Evolutionary conservation across 2,888 invertebrate genomes (phyloP).

Genomic region (Cerastis rubricosa): DNA sequence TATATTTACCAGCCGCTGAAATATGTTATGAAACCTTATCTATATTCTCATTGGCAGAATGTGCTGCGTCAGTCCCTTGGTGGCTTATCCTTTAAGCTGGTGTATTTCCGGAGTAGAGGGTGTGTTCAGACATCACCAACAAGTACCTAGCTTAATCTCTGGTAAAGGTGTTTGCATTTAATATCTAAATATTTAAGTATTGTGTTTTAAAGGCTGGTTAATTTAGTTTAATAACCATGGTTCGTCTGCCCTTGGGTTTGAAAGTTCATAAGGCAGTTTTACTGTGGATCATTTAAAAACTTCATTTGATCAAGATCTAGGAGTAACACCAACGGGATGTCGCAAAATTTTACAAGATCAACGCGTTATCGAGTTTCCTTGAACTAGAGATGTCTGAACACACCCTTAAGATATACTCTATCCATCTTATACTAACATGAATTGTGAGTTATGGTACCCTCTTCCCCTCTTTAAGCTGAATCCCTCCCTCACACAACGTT

Average conservation of each 20-base stretch:
- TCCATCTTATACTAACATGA: conserved; percentile 15
- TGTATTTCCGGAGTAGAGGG: conserved; percentile 56
- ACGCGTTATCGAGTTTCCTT: conserved; percentile 3
- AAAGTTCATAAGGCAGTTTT: not conserved
- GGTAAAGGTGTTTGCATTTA: conserved; percentile 6
- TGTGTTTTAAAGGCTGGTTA: not conserved
- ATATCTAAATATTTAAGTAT: not conserved
- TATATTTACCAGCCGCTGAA: conserved; percentile 45
- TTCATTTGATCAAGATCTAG: not conserved
- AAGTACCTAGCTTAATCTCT: conserved; percentile 5
- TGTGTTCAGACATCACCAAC: conserved; percentile 37
- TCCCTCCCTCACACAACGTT: conserved; percentile 47
- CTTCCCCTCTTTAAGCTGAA: conserved; percentile 25
- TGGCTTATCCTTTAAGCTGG: conserved; percentile 62
- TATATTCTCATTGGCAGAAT: conserved; percentile 56
- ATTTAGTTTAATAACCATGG: not conserved
- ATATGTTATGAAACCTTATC: conserved; percentile 58
- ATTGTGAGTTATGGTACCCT: conserved; percentile 28
- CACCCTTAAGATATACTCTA: conserved; percentile 8
- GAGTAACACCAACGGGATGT: not conserved
- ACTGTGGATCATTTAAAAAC: not conserved
- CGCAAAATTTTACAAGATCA: conserved; percentile 4
- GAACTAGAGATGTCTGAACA: conserved; percentile 26
- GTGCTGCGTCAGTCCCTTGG: conserved; percentile 48
- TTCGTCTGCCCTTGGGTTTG: not conserved